Evolutionary conservation across 2,888 invertebrate species (phyloP), one percentile per base, ranked within the genome.

Genomic region (Callinectes sapidus): DNA sequence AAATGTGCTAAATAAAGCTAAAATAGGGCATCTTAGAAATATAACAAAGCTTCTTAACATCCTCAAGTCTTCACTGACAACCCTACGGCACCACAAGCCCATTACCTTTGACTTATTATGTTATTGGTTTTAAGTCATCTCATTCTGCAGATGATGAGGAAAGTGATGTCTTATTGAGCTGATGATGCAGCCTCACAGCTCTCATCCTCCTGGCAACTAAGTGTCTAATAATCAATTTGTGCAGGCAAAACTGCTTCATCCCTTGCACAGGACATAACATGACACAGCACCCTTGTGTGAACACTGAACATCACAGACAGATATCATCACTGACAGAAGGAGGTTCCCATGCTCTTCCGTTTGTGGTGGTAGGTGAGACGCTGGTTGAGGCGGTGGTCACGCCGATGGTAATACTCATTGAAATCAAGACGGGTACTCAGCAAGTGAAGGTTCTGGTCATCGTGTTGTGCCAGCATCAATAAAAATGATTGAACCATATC

Each of bases 371-470:
- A 96, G 8, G 96, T 96, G 42, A 96, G 95, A 32, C 96, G 96
- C 13, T 96, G 97, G 93, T 97, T 97, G 91, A 98, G 96, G 95
- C 97, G 97, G 94, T 97, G 97, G 95, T 98, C 97, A 93, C 97
- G 97, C 94, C 97, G 97, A 95, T 98, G 98, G 96, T 99, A 99
- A 96, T 98, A 98, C 95, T 98, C 98, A 96, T 99, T 99, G 96
- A 99, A 99, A 96, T 99, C 99, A 92, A 99, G 96, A 2, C 99
- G 97, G 95, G 98, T 98, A 94, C 98, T 98, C 93, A 99, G 97
- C 95, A 98, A 97, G 95, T 98, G 98, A 28, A 99, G 96, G 95
- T 98, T 98, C 95, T 98, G 97, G 96, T 99, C 98, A 90, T 97
- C 96, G 95, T 98, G 98, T 86, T 95, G 95, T 16, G 94, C 92